Evolutionary conservation across 2,888 invertebrate genomes (phyloP), one percentile per base, ranked within the genome.

Genomic region (Drosophila mettleri): DNA sequence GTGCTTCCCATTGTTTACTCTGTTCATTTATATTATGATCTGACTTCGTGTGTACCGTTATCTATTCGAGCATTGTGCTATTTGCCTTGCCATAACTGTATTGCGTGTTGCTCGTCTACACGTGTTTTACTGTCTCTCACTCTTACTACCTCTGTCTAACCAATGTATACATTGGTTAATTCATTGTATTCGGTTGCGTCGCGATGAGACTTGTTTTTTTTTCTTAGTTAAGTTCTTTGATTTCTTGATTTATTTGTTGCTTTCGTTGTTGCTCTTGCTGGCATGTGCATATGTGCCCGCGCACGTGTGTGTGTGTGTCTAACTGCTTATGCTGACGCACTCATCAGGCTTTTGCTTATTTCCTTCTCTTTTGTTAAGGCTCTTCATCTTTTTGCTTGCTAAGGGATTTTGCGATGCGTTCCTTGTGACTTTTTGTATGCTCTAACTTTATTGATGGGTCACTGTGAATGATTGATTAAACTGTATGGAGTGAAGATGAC

Each of bases 151-250:
- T 34, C 24, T 45, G 45, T 51, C 46, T 39, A 58, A 63, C 69
- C 46, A 60, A 53, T 61, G 62, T 63, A 68, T 62, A 70, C 59
- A 55, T 59, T 69, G 64, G 64, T 62, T 79, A 73, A 63, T 69
- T 79, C 67, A 73, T 64, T 69, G 60, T 55, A 58, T 45, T 63
- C 10, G 45, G 38, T 16, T 64, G 58, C 69, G 49, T 31, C 60
- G 51, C 63, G 61, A 49, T 41, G 65, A 63, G 70, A 66, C 61
- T 72, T 64, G 69, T 72, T 79, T 76, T 64, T 74, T 64, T 76
- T 79, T 76, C 72, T 69, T 64, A 66, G 78, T 72, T 78, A 75
- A 78, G 78, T 75, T 78, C 80, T 80, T 80, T 80, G 79, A 80
- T 80, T 79, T 80, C 63, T 78, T 80, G 72, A 80, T 80, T 69